phyloP scores from a whole-genome alignment of 1,140 invertebrate genomes.

The Hylyphantes graminicola region DNA sequence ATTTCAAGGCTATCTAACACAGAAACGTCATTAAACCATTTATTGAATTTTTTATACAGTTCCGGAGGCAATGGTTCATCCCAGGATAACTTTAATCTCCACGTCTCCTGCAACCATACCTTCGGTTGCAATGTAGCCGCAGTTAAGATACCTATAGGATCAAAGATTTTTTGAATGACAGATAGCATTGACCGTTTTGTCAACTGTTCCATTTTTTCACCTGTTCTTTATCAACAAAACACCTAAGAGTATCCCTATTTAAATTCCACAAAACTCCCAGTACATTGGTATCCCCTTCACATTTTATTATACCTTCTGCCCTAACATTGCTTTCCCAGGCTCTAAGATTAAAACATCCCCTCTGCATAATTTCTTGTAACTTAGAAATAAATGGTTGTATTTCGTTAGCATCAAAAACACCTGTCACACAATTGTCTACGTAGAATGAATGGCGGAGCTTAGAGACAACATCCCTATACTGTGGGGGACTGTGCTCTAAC shows the following conservation, averaged over 20 bases:
- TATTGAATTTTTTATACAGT: neutral
- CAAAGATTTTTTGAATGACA: slow-evolving; percentile 11
- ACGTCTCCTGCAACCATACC: neutral
- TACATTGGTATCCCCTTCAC: neutral
- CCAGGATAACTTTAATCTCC: neutral
- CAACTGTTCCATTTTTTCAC: neutral
- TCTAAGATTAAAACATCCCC: slow-evolving; percentile 19
- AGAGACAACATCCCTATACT: neutral
- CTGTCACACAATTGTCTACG: slow-evolving; percentile 24
- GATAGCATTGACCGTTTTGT: neutral
- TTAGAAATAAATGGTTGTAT: slow-evolving; percentile 1
- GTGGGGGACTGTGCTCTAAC: neutral
- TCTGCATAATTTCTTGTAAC: neutral
- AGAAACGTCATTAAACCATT: neutral
- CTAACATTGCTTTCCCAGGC: slow-evolving; percentile 4
- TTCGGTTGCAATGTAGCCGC: neutral
- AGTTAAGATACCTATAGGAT: neutral
- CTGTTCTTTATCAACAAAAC: neutral
- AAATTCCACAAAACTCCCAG: neutral
- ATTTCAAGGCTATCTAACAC: neutral
- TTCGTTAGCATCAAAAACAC: neutral
- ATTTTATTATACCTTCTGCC: neutral
- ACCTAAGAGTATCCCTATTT: neutral
- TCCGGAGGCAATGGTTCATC: neutral
- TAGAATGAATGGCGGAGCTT: slow-evolving; percentile 31